These are phyloP conservation scores for Tetraodon nigroviridis DNA, from an alignment of 2,113 vertebrate genomes.

Conservation along the genomic window DNA sequence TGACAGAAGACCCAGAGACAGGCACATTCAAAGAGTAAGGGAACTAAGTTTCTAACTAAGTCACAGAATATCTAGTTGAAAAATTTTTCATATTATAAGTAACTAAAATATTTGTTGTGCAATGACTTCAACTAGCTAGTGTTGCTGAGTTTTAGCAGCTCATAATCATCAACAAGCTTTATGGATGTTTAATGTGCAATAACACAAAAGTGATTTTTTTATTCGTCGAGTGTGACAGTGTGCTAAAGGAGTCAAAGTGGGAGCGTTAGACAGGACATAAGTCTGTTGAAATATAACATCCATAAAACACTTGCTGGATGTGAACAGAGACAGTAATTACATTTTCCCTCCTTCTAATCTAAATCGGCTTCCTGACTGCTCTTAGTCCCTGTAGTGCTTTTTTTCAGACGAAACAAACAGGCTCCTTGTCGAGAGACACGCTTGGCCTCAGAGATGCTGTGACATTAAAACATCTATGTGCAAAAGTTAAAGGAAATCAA, in stretches of 20 bases:
- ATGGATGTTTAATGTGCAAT: background rate
- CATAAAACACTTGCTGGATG: constrained; percentile 4
- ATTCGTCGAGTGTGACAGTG: background rate
- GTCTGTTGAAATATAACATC: constrained; percentile 22
- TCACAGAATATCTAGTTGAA: background rate
- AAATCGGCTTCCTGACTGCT: background rate
- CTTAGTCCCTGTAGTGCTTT: too few species aligned
- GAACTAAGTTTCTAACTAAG: background rate
- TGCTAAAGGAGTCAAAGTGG: constrained; percentile 4
- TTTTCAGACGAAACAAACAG: too few species aligned
- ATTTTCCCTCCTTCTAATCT: background rate
- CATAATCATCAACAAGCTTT: constrained; percentile 1
- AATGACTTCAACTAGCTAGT: constrained; percentile 4
- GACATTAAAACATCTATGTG: too few species aligned
- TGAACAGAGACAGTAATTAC: constrained; percentile 8
- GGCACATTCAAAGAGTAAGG: constrained; percentile 93
- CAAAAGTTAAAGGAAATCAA: too few species aligned
- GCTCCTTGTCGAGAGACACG: too few species aligned
- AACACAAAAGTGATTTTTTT: background rate
- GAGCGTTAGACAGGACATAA: background rate
- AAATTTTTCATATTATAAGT: background rate
- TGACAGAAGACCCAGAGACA: constrained; percentile 93
- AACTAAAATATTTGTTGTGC: constrained; percentile 6
- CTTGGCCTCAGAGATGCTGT: too few species aligned
- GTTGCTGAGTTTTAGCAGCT: background rate